A percentile compares a stretch with the other conserved stretches of the same genome.
Conservation (phyloP, 2,113 vertebrate species). For the Cisticola juncidis region DNA sequence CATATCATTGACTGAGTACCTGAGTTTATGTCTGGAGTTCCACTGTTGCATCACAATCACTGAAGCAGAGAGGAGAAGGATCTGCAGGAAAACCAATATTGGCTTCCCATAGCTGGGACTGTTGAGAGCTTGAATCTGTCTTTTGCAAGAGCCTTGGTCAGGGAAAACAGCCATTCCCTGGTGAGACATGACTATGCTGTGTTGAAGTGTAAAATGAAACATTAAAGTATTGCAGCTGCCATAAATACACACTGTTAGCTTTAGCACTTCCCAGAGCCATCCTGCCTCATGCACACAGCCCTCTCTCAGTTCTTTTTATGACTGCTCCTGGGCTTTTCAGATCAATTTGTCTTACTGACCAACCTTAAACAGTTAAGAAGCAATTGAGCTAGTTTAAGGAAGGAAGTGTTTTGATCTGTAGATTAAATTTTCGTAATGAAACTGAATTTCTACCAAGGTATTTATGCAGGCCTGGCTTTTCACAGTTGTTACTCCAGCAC, state of each 20-base stretch:
- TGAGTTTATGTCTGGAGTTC: background rate
- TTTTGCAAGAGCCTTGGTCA: constrained; percentile 8
- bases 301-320: constrained; percentile 42
- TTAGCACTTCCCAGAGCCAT: constrained; percentile 51
- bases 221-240: constrained; percentile 50
- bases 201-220: constrained; percentile 58
- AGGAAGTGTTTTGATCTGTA: constrained; percentile 46
- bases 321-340: constrained; percentile 37
- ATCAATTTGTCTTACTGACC: constrained; percentile 63
- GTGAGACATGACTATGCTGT: background rate
- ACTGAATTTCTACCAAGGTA: constrained; percentile 14
- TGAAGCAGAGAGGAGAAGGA: background rate
- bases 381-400: constrained; percentile 46
- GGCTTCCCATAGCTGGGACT: background rate
- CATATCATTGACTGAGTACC: background rate
- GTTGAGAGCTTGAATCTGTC: background rate
- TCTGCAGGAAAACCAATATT: background rate
- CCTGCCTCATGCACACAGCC: background rate
- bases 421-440: constrained; percentile 48
- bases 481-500: background rate
- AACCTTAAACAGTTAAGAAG: constrained; percentile 45
- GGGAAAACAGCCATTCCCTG: background rate
- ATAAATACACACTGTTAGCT: constrained; percentile 58
- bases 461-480: constrained; percentile 22
- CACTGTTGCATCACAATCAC: background rate